Conservation (phyloP, 2,113 vertebrate species). For the Hemichromis elongatus region DNA sequence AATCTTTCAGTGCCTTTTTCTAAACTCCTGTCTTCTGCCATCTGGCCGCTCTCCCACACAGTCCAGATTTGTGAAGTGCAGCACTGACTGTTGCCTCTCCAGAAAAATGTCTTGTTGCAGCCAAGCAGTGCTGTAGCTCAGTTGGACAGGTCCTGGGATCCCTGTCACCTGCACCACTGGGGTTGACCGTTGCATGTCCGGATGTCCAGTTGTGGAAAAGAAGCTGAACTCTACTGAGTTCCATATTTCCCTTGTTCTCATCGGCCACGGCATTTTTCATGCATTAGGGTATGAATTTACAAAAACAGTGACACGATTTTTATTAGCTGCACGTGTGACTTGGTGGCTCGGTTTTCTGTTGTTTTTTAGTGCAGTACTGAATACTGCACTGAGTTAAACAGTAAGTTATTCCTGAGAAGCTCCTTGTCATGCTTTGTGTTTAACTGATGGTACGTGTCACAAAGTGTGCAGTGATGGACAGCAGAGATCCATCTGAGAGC, state of each 20-base stretch:
- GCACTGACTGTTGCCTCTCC: conserved; percentile 43
- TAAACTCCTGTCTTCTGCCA: conserved; percentile 53
- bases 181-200: neutral
- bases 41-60: conserved; percentile 61
- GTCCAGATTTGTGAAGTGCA: conserved; percentile 57
- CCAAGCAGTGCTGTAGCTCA: conserved; percentile 13
- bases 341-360: neutral
- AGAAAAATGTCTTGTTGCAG: conserved; percentile 13
- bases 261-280: neutral
- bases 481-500: conserved; percentile 36
- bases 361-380: neutral
- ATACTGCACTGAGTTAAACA: conserved; percentile 6
- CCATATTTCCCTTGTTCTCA: neutral
- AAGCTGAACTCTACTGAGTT: neutral
- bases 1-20: conserved; percentile 35
- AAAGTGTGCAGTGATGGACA: conserved; percentile 40
- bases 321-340: neutral
- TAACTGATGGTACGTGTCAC: conserved; percentile 43
- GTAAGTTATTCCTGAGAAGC: conserved; percentile 9
- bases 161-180: neutral
- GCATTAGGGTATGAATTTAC: neutral
- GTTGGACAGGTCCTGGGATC: conserved; percentile 9
- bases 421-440: conserved; percentile 49
- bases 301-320: neutral
- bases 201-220: neutral